Evolutionary conservation across 2,888 invertebrate genomes (phyloP).

Genomic region (Zhengitettix transpicula): DNA sequence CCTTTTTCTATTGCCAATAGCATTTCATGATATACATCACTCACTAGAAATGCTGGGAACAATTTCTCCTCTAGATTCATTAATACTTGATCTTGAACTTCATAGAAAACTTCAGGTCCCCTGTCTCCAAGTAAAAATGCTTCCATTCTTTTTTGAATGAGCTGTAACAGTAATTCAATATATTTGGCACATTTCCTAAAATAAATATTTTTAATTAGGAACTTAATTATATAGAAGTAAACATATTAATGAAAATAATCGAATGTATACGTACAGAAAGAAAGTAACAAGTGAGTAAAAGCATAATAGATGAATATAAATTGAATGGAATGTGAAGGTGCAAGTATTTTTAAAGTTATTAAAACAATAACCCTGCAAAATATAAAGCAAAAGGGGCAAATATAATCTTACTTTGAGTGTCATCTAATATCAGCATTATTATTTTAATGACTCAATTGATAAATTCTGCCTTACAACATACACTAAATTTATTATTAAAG

Average conservation of each 20-base stretch:
- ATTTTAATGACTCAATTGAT: too few species aligned
- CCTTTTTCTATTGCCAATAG: conserved; percentile 42
- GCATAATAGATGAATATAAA: too few species aligned
- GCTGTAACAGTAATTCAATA: conserved; percentile 17
- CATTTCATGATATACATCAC: conserved; percentile 66
- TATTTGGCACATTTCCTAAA: not conserved
- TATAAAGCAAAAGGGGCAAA: too few species aligned
- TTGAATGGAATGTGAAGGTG: too few species aligned
- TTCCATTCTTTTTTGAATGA: conserved; percentile 69
- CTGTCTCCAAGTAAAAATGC: conserved; percentile 73
- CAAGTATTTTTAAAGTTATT: too few species aligned
- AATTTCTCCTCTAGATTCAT: conserved; percentile 71
- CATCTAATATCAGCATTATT: too few species aligned
- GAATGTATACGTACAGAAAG: not conserved
- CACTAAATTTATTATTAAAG: too few species aligned
- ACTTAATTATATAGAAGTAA: not conserved
- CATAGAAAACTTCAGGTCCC: conserved; percentile 75
- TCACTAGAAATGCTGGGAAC: conserved; percentile 75
- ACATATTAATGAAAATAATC: not conserved
- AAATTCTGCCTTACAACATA: too few species aligned
- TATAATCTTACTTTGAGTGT: too few species aligned
- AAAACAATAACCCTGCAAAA: too few species aligned
- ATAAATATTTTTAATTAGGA: not conserved
- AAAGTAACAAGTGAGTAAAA: too few species aligned
- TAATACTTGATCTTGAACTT: conserved; percentile 66